Percentiles rank a stretch among this genome's conserved stretches.
Evolutionary conservation across 64 coral and sea anemone genomes (phyloP).

Genomic region (Cladopsammia gracilis): DNA sequence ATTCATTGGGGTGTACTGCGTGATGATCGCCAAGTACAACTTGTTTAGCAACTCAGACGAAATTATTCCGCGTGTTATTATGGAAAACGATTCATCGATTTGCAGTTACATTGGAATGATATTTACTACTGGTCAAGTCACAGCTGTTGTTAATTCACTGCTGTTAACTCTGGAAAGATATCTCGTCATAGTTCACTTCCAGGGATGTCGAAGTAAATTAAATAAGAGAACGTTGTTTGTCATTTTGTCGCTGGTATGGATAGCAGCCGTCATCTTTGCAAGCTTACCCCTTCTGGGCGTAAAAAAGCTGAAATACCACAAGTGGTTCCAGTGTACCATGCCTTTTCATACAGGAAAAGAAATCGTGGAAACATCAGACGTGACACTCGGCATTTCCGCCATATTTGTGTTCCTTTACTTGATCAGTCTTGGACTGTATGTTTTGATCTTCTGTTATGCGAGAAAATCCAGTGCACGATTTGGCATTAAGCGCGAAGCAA

Average conservation of each 20-base stretch:
- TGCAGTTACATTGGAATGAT: conserved; percentile 72
- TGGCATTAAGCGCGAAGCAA: conserved; percentile 63
- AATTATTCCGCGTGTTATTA: conserved; percentile 41
- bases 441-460: conserved; percentile 47
- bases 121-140: conserved; percentile 71
- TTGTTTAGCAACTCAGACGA: conserved; percentile 27
- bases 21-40: conserved; percentile 71
- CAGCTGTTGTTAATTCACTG: conserved; percentile 73
- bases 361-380: not conserved
- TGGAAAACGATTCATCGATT: conserved; percentile 27
- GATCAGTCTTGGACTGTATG: conserved; percentile 29
- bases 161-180: conserved; percentile 84
- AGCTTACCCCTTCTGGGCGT: conserved; percentile 71
- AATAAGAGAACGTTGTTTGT: conserved; percentile 37
- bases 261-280: conserved; percentile 29
- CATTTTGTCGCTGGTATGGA: conserved; percentile 34
- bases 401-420: conserved; percentile 23
- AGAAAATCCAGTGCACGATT: conserved; percentile 25
- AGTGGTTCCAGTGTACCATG: conserved; percentile 80
- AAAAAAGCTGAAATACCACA: conserved; percentile 63
- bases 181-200: conserved; percentile 70
- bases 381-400: conserved; percentile 28
- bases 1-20: conserved; percentile 72
- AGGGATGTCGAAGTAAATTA: conserved; percentile 51
- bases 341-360: conserved; percentile 44